Conservation (phyloP, 2,113 vertebrate genomes). For the Spea multiplicata region DNA sequence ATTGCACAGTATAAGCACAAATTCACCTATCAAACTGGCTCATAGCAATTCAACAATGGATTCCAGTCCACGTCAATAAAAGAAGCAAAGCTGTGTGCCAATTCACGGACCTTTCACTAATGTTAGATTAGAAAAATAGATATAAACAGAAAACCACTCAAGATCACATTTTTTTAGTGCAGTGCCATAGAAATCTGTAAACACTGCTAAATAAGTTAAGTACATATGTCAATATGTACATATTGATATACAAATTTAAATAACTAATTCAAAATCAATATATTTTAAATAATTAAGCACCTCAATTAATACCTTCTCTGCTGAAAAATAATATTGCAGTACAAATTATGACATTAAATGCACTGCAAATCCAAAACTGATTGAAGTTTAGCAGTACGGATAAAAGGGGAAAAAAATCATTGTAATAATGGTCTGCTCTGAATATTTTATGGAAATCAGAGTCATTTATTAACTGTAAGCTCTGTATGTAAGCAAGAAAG, state of each 20-base stretch:
- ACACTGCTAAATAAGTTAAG: conserved; percentile 71
- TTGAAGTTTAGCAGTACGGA: conserved; percentile 70
- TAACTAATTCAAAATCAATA: conserved; percentile 53
- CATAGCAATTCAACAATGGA: conserved; percentile 8
- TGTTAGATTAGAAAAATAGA: conserved; percentile 4
- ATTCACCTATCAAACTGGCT: background rate
- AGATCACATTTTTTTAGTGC: conserved; percentile 57
- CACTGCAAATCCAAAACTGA: conserved; percentile 75
- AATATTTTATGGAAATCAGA: conserved; percentile 80
- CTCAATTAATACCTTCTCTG: conserved; percentile 64
- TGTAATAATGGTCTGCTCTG: conserved; percentile 69
- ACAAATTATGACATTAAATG: conserved; percentile 71
- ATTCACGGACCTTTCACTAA: conserved; percentile 15
- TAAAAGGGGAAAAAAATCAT: conserved; percentile 69
- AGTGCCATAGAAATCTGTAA: conserved; percentile 55
- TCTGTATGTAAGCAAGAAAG: conserved; percentile 64
- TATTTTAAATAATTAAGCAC: conserved; percentile 60
- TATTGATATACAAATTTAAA: conserved; percentile 59
- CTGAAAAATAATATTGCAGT: conserved; percentile 64
- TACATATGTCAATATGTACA: conserved; percentile 65
- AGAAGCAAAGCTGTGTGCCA: background rate
- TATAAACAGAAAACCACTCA: conserved; percentile 14
- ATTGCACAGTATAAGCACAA: too few species aligned
- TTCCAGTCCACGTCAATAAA: conserved; percentile 5
- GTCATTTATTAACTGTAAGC: conserved; percentile 68